These are phyloP conservation scores for Bos indicus DNA, from an alignment of 2,113 vertebrate species.

Conservation along the genomic window DNA sequence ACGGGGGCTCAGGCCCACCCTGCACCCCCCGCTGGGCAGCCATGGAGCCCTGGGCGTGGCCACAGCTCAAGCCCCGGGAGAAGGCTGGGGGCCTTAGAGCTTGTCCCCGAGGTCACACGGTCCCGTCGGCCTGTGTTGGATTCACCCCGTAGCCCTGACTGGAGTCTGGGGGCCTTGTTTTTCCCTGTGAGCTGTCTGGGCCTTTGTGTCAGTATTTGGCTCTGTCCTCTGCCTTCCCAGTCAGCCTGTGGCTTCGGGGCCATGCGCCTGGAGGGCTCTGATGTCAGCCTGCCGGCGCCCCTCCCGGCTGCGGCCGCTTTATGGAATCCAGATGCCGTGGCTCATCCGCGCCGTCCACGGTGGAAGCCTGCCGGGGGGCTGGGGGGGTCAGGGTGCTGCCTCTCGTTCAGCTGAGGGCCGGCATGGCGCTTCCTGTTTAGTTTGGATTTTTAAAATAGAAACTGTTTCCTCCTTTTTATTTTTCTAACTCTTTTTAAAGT, in stretches of 20 bases:
- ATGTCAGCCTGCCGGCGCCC: slow-evolving; percentile 70
- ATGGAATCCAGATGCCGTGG: slow-evolving; percentile 83
- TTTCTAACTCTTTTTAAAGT: slow-evolving; percentile 66
- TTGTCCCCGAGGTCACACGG: not conserved
- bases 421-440: slow-evolving; percentile 79
- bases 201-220: slow-evolving; percentile 5
- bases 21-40: accelerated
- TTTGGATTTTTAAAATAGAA: slow-evolving; percentile 70
- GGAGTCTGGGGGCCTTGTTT: not conserved
- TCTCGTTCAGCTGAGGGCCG: slow-evolving; percentile 74
- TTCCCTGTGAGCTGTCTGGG: not conserved
- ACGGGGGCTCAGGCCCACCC: not conserved
- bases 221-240: slow-evolving; percentile 46
- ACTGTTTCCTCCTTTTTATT: not conserved
- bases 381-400: slow-evolving; percentile 57
- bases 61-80: not conserved
- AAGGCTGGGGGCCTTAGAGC: not conserved
- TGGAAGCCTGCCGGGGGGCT: slow-evolving; percentile 55
- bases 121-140: not conserved
- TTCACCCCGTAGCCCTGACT: not conserved
- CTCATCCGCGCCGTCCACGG: slow-evolving; percentile 66
- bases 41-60: not conserved
- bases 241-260: slow-evolving; percentile 57
- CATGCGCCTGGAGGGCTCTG: slow-evolving; percentile 72
- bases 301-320: slow-evolving; percentile 74